Percentiles rank a stretch among this genome's conserved stretches.
phyloP scores from a whole-genome alignment of 2,888 invertebrate genomes.

The Thecophora atra region DNA sequence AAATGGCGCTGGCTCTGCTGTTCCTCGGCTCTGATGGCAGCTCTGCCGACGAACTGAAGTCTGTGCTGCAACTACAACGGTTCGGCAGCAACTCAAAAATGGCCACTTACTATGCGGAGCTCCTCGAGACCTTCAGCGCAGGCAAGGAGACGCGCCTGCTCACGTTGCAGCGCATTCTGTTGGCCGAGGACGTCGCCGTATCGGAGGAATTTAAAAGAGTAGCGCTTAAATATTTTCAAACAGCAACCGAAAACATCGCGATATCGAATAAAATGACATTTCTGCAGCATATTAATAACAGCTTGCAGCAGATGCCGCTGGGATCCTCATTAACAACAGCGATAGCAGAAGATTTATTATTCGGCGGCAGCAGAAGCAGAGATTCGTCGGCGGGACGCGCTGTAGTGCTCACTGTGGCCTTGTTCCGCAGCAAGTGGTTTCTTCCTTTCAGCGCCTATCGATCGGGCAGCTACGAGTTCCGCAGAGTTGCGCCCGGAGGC shows the following conservation, averaged over 20 bases:
- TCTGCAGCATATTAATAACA: neutral
- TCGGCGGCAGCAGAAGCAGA: neutral
- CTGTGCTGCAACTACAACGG: constrained; percentile 50
- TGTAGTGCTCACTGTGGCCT: constrained; percentile 51
- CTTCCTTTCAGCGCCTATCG: constrained; percentile 59
- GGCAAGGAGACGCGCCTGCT: constrained; percentile 58
- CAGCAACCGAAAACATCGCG: constrained; percentile 57
- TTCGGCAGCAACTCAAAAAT: constrained; percentile 56
- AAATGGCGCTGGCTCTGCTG: constrained; percentile 76
- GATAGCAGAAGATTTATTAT: neutral
- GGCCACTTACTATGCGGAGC: constrained; percentile 56
- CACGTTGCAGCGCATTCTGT: constrained; percentile 67
- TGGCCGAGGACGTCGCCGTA: constrained; percentile 25
- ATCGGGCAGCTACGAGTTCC: constrained; percentile 57
- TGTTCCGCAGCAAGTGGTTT: constrained; percentile 58
- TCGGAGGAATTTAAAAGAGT: constrained; percentile 57
- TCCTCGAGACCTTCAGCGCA: constrained; percentile 45
- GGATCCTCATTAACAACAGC: neutral
- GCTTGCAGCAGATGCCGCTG: constrained; percentile 27
- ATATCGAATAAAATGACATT: neutral
- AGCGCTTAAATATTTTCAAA: constrained; percentile 59
- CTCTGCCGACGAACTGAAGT: constrained; percentile 57
- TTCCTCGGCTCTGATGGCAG: constrained; percentile 76
- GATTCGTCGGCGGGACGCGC: constrained; percentile 23
- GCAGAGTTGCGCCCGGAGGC: constrained; percentile 67